Percentiles rank a stretch among this genome's conserved stretches.
Evolutionary conservation across 1,140 invertebrate species (phyloP).

Genomic region (Euwallacea similis): DNA sequence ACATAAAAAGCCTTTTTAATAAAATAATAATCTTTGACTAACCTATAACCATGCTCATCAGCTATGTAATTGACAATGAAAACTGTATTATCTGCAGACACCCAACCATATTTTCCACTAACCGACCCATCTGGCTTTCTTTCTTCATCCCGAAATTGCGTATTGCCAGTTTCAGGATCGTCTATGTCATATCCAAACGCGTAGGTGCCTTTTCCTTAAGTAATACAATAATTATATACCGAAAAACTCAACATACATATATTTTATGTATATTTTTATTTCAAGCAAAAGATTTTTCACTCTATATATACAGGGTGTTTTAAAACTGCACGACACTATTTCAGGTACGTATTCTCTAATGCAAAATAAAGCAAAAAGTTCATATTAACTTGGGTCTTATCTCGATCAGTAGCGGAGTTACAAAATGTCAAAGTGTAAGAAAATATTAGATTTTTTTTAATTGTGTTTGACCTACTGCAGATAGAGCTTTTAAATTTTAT

Average conservation of each 20-base stretch:
- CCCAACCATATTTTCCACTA: constrained; percentile 67
- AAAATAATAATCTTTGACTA: constrained; percentile 11
- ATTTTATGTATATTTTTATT: no score
- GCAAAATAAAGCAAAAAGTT: no score
- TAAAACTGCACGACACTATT: no score
- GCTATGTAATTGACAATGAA: constrained; percentile 63
- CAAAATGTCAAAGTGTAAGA: no score
- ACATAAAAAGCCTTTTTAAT: neutral
- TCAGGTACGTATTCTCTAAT: no score
- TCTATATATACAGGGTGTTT: no score
- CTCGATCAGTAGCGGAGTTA: no score
- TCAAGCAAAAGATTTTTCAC: no score
- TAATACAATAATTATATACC: neutral
- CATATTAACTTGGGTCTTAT: no score
- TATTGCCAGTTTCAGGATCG: constrained; percentile 63
- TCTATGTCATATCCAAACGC: constrained; percentile 69
- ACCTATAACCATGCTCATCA: constrained; percentile 68
- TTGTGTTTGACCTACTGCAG: no score
- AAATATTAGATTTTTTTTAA: no score
- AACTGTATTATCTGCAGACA: constrained; percentile 63
- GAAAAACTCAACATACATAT: neutral
- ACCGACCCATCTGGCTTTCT: constrained; percentile 67
- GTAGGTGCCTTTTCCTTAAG: constrained; percentile 63
- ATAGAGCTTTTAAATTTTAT: no score
- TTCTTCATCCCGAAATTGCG: constrained; percentile 68